Evolutionary conservation across 2,888 invertebrate genomes (phyloP).

Genomic region (Harmothoe impar): DNA sequence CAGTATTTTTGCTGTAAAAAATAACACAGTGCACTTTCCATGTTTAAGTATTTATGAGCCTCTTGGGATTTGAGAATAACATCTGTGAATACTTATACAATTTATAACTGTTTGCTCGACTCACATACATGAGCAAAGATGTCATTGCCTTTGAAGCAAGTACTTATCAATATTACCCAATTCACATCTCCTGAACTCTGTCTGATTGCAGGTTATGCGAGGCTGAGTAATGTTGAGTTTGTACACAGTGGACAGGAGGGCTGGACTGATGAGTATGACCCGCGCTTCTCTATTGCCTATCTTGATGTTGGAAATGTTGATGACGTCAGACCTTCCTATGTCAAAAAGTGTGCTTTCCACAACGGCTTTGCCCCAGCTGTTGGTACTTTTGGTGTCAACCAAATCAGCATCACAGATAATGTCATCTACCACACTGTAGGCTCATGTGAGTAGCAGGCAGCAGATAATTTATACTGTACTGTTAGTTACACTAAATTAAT

Average conservation of each 20-base stretch:
- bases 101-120: too few species aligned
- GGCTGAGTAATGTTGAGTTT: conserved; percentile 71
- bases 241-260: conserved; percentile 72
- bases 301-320: conserved; percentile 68
- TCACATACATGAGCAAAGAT: too few species aligned
- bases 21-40: too few species aligned
- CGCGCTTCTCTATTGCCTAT: conserved; percentile 69
- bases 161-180: too few species aligned
- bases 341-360: conserved; percentile 70
- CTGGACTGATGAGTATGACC: conserved; percentile 69
- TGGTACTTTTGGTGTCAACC: conserved; percentile 68
- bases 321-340: conserved; percentile 68
- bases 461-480: too few species aligned
- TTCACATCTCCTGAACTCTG: too few species aligned
- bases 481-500: too few species aligned
- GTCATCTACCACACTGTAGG: conserved; percentile 72
- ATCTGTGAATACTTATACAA: too few species aligned
- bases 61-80: not conserved
- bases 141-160: too few species aligned
- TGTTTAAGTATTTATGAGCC: too few species aligned
- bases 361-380: conserved; percentile 71
- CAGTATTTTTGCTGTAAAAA: too few species aligned
- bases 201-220: conserved; percentile 72
- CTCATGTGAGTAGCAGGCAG: conserved; percentile 67
- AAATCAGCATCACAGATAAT: conserved; percentile 69